phyloP scores from a whole-genome alignment of 2,113 vertebrate genomes.

The Aspiorhynchus laticeps region DNA sequence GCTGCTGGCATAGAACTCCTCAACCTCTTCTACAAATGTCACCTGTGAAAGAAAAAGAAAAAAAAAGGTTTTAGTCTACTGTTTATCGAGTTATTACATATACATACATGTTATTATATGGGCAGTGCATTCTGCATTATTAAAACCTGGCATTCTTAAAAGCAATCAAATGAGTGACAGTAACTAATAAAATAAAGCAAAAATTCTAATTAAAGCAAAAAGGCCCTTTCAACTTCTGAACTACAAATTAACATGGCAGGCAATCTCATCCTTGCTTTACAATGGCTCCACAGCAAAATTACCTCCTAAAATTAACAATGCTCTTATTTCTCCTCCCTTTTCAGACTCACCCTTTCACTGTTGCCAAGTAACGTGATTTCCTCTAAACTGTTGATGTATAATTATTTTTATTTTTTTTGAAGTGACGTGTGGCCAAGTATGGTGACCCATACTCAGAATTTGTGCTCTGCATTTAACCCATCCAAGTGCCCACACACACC shows the following conservation, averaged over 20 bases:
- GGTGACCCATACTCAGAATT: too few relatives aligned
- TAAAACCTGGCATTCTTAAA: not conserved
- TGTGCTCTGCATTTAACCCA: too few relatives aligned
- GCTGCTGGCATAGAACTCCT: slow-evolving; percentile 84
- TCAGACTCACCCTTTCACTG: not conserved
- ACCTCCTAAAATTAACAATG: too few relatives aligned
- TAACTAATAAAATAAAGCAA: not conserved
- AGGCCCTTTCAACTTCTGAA: too few relatives aligned
- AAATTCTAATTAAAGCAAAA: too few relatives aligned
- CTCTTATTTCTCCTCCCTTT: not conserved
- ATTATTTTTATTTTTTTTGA: too few relatives aligned
- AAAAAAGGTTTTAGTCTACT: not conserved
- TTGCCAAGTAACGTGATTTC: slow-evolving; percentile 48
- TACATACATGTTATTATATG: not conserved
- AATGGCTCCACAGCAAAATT: not conserved
- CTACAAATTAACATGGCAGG: too few relatives aligned
- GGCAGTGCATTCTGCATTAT: not conserved
- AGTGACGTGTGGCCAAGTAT: too few relatives aligned
- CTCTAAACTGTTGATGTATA: not conserved
- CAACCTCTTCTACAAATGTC: slow-evolving; percentile 87
- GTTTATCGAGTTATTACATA: not conserved
- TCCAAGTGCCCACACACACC: too few relatives aligned
- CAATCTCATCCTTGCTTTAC: not conserved
- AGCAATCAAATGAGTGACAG: not conserved
- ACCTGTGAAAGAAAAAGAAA: slow-evolving; percentile 76